phyloP scores from a whole-genome alignment of 2,113 vertebrate genomes.

The Galeopterus variegatus region DNA sequence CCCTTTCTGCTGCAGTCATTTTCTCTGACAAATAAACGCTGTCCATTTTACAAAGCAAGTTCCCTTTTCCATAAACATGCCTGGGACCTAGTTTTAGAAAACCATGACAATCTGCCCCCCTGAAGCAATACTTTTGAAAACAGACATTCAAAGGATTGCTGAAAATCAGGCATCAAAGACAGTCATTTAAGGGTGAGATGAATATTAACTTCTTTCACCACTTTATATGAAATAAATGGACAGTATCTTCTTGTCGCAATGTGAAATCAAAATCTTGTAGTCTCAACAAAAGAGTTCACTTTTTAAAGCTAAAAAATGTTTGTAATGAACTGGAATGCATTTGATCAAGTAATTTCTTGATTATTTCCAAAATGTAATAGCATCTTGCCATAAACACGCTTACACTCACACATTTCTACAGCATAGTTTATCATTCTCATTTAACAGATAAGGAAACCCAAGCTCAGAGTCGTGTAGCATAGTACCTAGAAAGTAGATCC shows the following conservation, averaged over 20 bases:
- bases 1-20: background rate
- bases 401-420: background rate
- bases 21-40: background rate
- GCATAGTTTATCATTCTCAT: background rate
- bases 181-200: background rate
- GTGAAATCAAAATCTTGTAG: background rate
- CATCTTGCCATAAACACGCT: background rate
- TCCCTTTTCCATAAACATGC: background rate
- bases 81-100: background rate
- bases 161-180: constrained; percentile 24
- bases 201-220: constrained; percentile 54
- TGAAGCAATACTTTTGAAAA: constrained; percentile 45
- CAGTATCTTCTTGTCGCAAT: background rate
- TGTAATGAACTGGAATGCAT: background rate
- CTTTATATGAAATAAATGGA: background rate
- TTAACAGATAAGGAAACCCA: background rate
- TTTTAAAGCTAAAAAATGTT: background rate
- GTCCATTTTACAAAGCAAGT: background rate
- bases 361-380: background rate
- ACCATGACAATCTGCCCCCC: background rate
- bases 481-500: background rate
- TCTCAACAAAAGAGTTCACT: background rate
- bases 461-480: rapidly evolving
- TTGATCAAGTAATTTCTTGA: background rate
- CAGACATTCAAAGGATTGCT: background rate